Conservation (phyloP, 2,888 invertebrate genomes). For the Dicranocentrus wangi region DNA sequence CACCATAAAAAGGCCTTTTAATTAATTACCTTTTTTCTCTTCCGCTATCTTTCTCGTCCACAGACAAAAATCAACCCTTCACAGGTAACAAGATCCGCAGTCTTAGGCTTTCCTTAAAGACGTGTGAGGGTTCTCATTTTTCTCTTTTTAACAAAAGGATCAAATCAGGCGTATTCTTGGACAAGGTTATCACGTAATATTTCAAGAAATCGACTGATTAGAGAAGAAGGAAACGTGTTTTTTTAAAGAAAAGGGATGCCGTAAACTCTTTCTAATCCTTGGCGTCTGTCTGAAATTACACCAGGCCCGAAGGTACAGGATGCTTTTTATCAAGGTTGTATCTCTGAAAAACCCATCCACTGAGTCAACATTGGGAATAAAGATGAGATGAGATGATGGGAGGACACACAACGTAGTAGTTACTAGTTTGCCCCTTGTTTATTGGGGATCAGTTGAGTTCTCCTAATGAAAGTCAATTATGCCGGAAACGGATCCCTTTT, state of each 20-base stretch:
- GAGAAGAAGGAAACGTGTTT: slow-evolving; percentile 32
- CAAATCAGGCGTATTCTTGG: background rate
- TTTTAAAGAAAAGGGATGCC: slow-evolving; percentile 17
- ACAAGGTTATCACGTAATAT: slow-evolving; percentile 38
- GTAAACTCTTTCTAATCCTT: slow-evolving; percentile 26
- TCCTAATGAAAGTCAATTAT: no score
- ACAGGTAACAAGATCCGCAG: background rate
- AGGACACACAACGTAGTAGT: no score
- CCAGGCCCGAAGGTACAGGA: no score
- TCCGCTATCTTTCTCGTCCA: slow-evolving; percentile 55
- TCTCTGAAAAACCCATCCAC: no score
- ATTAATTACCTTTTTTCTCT: slow-evolving; percentile 39
- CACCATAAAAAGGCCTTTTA: slow-evolving; percentile 37
- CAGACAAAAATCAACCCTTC: no score
- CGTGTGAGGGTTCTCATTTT: background rate
- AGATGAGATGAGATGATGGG: no score
- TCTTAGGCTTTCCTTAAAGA: slow-evolving; percentile 13
- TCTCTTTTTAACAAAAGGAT: background rate
- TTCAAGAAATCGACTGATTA: slow-evolving; percentile 37
- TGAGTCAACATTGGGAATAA: no score
- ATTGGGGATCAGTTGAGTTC: no score
- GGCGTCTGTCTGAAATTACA: slow-evolving; percentile 55
- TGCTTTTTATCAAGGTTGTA: no score
- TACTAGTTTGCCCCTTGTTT: no score
- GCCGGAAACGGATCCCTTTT: no score